Evolutionary conservation across 1,140 invertebrate genomes (phyloP).

Genomic region (Ctenoplectra terminalis): DNA sequence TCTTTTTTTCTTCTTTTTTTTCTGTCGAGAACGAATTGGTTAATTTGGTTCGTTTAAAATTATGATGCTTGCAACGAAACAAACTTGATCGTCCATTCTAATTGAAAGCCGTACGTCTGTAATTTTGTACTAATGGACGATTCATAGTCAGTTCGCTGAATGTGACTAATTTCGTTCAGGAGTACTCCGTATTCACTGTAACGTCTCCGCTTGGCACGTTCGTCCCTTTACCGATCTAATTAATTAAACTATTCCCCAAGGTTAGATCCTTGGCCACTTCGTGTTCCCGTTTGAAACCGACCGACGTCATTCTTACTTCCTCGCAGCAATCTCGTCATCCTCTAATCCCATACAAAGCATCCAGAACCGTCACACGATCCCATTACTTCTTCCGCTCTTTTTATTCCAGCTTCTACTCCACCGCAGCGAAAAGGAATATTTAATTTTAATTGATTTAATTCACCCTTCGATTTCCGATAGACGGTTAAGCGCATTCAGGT

Average conservation of each 20-base stretch:
- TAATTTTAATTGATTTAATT: no score
- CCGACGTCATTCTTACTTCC: not conserved
- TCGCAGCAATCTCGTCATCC: not conserved
- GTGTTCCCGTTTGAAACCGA: not conserved
- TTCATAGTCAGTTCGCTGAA: not conserved
- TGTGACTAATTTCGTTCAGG: not conserved
- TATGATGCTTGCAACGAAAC: not conserved
- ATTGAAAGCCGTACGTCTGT: not conserved
- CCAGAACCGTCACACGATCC: not conserved
- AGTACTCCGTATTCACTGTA: not conserved
- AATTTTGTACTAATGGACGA: not conserved
- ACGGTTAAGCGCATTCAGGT: not conserved
- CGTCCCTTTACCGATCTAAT: not conserved
- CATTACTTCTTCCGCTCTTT: no score
- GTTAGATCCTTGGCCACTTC: not conserved
- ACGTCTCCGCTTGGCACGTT: no score
- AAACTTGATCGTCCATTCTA: not conserved
- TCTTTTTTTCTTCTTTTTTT: no score
- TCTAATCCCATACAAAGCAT: not conserved
- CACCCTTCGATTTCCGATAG: constrained; percentile 11
- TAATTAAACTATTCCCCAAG: constrained; percentile 2
- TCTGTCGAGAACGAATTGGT: no score
- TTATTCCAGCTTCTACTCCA: no score
- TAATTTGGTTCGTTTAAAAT: no score
- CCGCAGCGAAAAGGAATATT: not conserved